Evolutionary conservation across 1,140 invertebrate species (phyloP), one percentile per base, ranked within the genome.

Genomic region (Psilanteris sp.): DNA sequence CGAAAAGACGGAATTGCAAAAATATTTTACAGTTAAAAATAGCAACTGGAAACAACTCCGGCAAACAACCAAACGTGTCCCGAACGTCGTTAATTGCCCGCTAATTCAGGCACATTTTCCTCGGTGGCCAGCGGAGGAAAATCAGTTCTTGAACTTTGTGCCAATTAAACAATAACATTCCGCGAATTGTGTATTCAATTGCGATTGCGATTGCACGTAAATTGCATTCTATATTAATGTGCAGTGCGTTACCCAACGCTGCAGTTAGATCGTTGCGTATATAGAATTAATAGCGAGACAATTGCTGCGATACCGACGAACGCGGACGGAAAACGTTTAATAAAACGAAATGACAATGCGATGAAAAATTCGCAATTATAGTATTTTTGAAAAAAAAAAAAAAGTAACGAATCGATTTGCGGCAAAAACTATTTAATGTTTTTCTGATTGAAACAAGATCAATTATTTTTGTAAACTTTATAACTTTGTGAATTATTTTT

Each of bases 231-330:
- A 72, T 57, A 72, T 72, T 31, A 72, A 55, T 39, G 32, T 24
- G 7, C 29, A 6, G 11, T 26, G 26, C 26, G 34, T 64, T 72
- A 72, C 34, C 15, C 57, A 72, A 72, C 68, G 34, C 27, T 11
- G 68, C 43, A 57, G 64, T 72, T 64, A 72, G 34, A 64, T 72
- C 43, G 29, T 72, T 72, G 59, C 32, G 41, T 57, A n/a, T n/a
- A n/a, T n/a, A 34, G 59, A 72, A 64, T 72, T 64, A 64, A 72
- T 57, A 62, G 50, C 44, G 4, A n/a, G n/a, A n/a, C n/a, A n/a
- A n/a, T n/a, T n/a, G n/a, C n/a, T n/a, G n/a, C n/a, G n/a, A n/a
- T 31, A 20, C 16, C 15, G 15, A 10, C 9, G 41, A 37, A 36
- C 1, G 1, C 41, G 11, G 36, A 54, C 14, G 29, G 2, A 4